These are phyloP conservation scores for Habrosyne pyritoides DNA, from an alignment of 2,888 invertebrate genomes.

Conservation along the genomic window DNA sequence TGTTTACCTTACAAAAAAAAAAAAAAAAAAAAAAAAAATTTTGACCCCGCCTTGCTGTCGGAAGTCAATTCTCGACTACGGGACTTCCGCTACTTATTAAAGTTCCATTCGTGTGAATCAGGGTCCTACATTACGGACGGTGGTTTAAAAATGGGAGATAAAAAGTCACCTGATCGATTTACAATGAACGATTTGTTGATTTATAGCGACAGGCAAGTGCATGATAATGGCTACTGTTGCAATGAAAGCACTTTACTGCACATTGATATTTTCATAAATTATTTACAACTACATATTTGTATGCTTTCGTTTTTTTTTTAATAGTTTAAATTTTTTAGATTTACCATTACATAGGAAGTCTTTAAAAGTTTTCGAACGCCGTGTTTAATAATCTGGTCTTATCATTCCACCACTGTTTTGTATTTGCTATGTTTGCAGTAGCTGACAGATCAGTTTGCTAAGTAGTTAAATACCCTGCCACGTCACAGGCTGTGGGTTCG, in stretches of 20 bases:
- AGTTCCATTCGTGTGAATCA: conserved; percentile 33
- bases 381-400: too few relatives aligned
- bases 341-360: too few relatives aligned
- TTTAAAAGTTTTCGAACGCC: too few relatives aligned
- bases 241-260: neutral
- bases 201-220: neutral
- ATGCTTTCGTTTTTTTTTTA: too few relatives aligned
- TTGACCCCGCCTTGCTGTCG: conserved; percentile 28
- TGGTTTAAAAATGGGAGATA: neutral
- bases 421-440: too few relatives aligned
- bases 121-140: conserved; percentile 23
- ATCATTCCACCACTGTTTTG: too few relatives aligned
- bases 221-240: neutral
- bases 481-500: too few relatives aligned
- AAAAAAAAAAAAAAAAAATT: conserved; percentile 17
- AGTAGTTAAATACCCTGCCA: too few relatives aligned
- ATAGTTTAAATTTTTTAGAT: too few relatives aligned
- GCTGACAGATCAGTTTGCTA: too few relatives aligned
- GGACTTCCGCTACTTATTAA: conserved; percentile 39
- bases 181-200: neutral
- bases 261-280: neutral
- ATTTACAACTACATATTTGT: too few relatives aligned
- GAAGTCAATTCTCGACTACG: conserved; percentile 39
- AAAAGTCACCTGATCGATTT: neutral
- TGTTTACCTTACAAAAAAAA: too few relatives aligned